A percentile compares a stretch with the other conserved stretches of the same genome.
Conservation (phyloP, 2,888 invertebrate species). For the Nudaria mundana region DNA sequence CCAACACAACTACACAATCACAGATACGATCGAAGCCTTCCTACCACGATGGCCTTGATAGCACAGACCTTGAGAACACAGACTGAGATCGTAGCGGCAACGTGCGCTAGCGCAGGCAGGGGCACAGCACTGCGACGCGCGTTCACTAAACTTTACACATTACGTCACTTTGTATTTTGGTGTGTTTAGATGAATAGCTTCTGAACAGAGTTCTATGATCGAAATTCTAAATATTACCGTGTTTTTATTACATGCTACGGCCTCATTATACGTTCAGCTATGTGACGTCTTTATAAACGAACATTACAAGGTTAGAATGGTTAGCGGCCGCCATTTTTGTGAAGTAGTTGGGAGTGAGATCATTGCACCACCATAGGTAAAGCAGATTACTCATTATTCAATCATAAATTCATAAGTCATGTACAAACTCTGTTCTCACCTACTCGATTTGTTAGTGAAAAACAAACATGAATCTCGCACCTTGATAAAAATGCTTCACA, state of each 20-base stretch:
- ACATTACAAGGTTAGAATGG: conserved; percentile 24
- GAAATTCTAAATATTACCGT: conserved; percentile 43
- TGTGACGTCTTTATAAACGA: conserved; percentile 27
- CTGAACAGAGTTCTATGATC: conserved; percentile 55
- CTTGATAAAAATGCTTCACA: conserved; percentile 36
- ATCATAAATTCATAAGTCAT: conserved; percentile 31
- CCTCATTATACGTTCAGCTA: conserved; percentile 19
- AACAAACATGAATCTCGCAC: conserved; percentile 46
- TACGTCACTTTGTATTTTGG: conserved; percentile 69
- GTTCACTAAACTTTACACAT: conserved; percentile 76
- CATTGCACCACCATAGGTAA: conserved; percentile 52
- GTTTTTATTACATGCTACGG: conserved; percentile 28
- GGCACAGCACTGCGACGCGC: conserved; percentile 49
- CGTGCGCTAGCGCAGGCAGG: conserved; percentile 50
- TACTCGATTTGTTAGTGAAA: conserved; percentile 38
- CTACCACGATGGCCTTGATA: conserved; percentile 66
- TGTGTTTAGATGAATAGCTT: conserved; percentile 61
- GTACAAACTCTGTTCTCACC: conserved; percentile 47
- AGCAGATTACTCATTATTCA: conserved; percentile 50
- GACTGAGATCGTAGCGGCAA: conserved; percentile 41
- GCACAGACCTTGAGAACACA: conserved; percentile 66
- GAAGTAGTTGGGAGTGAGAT: conserved; percentile 34
- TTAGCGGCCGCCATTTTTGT: conserved; percentile 19
- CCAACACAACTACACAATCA: conserved; percentile 24
- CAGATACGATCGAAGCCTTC: conserved; percentile 41